These are phyloP conservation scores for Eupelmus urozonus DNA, from an alignment of 2,888 invertebrate species.

Conservation along the genomic window DNA sequence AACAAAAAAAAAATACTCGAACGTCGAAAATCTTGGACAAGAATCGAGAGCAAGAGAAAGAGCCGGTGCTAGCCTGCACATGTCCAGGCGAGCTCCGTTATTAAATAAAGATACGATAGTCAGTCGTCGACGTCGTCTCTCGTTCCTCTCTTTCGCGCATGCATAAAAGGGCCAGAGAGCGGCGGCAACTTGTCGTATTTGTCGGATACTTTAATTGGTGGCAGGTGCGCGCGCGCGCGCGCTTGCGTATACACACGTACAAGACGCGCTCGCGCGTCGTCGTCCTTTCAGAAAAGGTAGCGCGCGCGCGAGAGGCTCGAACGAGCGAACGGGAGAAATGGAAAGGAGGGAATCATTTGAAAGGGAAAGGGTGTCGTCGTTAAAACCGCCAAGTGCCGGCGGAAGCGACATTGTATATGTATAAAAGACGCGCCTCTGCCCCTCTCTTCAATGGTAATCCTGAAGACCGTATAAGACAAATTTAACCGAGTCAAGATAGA, in stretches of 20 bases:
- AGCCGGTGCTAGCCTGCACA: neutral
- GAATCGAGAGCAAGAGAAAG: no score
- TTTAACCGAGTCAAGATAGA: slow-evolving; percentile 46
- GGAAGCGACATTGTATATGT: slow-evolving; percentile 56
- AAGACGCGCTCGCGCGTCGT: neutral
- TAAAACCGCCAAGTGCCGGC: slow-evolving; percentile 57
- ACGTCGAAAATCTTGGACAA: neutral
- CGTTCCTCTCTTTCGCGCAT: neutral
- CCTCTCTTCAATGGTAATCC: slow-evolving; percentile 22
- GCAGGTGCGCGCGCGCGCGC: slow-evolving; percentile 43
- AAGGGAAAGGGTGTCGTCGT: slow-evolving; percentile 59
- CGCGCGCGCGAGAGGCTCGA: neutral
- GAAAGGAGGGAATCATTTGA: slow-evolving; percentile 40
- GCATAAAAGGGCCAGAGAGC: slow-evolving; percentile 30
- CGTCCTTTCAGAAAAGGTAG: slow-evolving; percentile 24
- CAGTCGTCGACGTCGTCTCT: neutral
- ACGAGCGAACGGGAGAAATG: slow-evolving; percentile 24
- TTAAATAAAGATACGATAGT: slow-evolving; percentile 45
- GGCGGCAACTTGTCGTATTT: slow-evolving; percentile 54
- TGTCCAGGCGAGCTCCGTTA: slow-evolving; percentile 20
- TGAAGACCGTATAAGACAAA: slow-evolving; percentile 51
- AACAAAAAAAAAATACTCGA: no score
- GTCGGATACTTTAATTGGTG: slow-evolving; percentile 54
- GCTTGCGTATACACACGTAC: neutral
- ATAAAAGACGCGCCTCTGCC: slow-evolving; percentile 46